Evolutionary conservation across 2,888 invertebrate species (phyloP), one percentile per base, ranked within the genome.

Genomic region (Drosophila nigricruria): DNA sequence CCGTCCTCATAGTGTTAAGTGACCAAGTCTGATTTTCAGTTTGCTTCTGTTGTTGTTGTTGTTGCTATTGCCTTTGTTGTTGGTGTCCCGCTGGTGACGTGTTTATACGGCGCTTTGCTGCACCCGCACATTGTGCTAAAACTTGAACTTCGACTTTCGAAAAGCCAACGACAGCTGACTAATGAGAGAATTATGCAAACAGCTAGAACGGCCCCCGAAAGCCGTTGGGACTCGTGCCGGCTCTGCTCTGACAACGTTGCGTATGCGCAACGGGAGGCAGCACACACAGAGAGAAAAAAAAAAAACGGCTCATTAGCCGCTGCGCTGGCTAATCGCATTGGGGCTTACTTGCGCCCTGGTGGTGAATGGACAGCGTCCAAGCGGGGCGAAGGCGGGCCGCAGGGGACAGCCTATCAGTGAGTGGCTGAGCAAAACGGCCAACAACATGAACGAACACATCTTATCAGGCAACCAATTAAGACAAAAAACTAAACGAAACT

Each of bases 141-240:
- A 82, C 88, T 83, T 81, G 87, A 88, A 84, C 89, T 81, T 78
- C 80, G 86, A 85, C 89, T 84, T 84, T 84, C 88, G 72, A 88
- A 89, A 80, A 74, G 59, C 23, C 52, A 70, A 9, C 57, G 40
- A 49, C 67, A 77, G 67, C 77, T 85, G 89, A 89, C 85, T 88
- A 86, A 89, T 86, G 76, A 81, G 81, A 76, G 72, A 85, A 86
- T 89, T 89, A 86, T 86, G 85, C 84, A 82, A 80, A 78, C 64
- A 74, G 73, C 73, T 85, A 85, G 88, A 83, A 85, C 70, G 82
- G 82, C 40, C 42, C 60, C 74, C 66, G 42, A 70, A 78, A 70
- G 74, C 70, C 57, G 49, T 30, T 72, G 81, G 71, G 60, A 53
- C 30, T 57, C 52, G 65, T 56, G 58, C 60, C 74, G 27, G 63